phyloP scores from a whole-genome alignment of 2,797 vertebrate species.

The Sebastes reedi region DNA sequence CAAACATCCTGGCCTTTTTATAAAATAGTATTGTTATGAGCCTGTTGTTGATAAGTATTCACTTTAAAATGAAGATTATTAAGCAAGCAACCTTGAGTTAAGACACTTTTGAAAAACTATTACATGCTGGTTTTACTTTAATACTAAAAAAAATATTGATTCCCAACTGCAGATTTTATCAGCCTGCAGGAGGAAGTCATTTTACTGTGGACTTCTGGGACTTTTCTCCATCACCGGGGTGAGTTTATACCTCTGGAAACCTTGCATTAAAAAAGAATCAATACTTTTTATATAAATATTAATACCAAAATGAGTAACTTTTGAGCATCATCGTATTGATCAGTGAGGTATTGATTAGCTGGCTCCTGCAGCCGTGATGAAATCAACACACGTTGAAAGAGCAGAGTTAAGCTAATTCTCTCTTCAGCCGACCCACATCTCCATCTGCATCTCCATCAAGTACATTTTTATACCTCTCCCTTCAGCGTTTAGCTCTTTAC shows the following conservation, averaged over 20 bases:
- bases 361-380: not conserved
- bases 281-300: not conserved
- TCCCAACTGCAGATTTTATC: not conserved
- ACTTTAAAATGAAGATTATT: not conserved
- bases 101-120: not conserved
- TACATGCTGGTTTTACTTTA: not conserved
- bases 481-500: not conserved
- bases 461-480: not conserved
- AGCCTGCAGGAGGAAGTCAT: not conserved
- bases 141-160: not conserved
- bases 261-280: not conserved
- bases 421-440: not conserved
- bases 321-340: not conserved
- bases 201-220: not conserved
- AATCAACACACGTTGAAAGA: slow-evolving; percentile 1
- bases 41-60: not conserved
- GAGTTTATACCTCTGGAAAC: not conserved
- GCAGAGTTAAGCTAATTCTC: not conserved
- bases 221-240: not conserved
- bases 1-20: not conserved
- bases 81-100: not conserved
- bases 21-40: not conserved
- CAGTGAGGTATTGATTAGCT: not conserved
- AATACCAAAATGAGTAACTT: not conserved
- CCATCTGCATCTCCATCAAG: not conserved